Evolutionary conservation across 1,140 invertebrate species (phyloP).

Genomic region (Microplitis mediator): DNA sequence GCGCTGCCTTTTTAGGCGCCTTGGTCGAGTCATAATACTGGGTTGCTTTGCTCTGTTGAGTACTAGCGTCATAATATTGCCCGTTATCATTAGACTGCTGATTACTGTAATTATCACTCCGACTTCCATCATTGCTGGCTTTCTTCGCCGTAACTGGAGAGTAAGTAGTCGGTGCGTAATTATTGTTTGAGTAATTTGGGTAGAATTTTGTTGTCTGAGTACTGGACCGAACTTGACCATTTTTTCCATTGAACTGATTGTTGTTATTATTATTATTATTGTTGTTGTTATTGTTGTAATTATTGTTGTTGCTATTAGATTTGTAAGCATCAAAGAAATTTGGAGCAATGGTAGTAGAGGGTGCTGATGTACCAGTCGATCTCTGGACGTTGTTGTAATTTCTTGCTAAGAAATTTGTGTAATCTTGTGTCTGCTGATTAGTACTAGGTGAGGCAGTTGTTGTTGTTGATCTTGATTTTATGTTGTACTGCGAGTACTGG

Average conservation of each 20-base stretch:
- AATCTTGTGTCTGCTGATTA: conserved; percentile 44
- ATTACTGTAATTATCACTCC: conserved; percentile 32
- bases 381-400: conserved; percentile 55
- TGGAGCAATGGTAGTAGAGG: conserved; percentile 41
- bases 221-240: conserved; percentile 40
- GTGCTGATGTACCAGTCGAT: conserved; percentile 41
- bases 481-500: conserved; percentile 39
- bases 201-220: conserved; percentile 47
- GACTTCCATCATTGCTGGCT: conserved; percentile 29
- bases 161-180: conserved; percentile 61
- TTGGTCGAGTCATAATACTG: conserved; percentile 52
- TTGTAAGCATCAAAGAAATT: conserved; percentile 35
- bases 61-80: conserved; percentile 45
- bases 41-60: conserved; percentile 42
- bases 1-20: conserved; percentile 49
- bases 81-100: conserved; percentile 25
- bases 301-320: conserved; percentile 40
- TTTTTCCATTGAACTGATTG: conserved; percentile 54
- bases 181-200: conserved; percentile 60
- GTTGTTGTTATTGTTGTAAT: conserved; percentile 42
- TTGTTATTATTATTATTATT: conserved; percentile 43
- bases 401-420: conserved; percentile 50
- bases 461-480: conserved; percentile 27
- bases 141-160: conserved; percentile 54
- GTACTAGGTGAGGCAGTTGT: conserved; percentile 50